Evolutionary conservation across 2,888 invertebrate genomes (phyloP).

Genomic region (Germaria angustata): DNA sequence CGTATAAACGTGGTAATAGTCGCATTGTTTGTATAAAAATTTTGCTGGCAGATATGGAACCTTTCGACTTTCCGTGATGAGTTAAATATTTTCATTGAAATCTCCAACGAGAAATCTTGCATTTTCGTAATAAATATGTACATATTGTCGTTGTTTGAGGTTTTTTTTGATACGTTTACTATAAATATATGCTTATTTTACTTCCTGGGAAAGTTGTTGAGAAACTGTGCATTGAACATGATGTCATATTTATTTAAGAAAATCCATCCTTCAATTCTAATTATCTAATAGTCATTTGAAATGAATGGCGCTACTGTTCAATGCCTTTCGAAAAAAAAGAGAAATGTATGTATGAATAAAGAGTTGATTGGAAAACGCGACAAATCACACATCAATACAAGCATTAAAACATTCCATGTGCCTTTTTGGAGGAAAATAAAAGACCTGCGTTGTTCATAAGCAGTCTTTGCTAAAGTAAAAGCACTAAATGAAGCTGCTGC

Average conservation of each 20-base stretch:
- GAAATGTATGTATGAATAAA: not conserved
- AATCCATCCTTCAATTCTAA: constrained; percentile 56
- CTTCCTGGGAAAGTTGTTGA: constrained; percentile 6
- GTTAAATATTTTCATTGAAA: too few species aligned
- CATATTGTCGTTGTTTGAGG: too few species aligned
- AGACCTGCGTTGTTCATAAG: constrained; percentile 31
- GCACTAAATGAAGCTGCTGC: constrained; percentile 10
- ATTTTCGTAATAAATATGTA: too few species aligned
- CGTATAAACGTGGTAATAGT: too few species aligned
- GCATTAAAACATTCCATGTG: constrained; percentile 53
- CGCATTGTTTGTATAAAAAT: too few species aligned
- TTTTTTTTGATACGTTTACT: too few species aligned
- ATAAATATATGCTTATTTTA: not conserved
- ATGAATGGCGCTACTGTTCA: constrained; percentile 64
- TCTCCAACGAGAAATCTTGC: too few species aligned
- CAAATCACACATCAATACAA: constrained; percentile 66
- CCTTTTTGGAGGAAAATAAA: constrained; percentile 36
- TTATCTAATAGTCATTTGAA: constrained; percentile 45
- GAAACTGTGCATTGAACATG: not conserved
- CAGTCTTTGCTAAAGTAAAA: not conserved
- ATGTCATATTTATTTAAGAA: constrained; percentile 7
- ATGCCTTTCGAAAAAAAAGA: constrained; percentile 50
- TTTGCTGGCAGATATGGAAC: too few species aligned
- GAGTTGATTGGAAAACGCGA: constrained; percentile 60
- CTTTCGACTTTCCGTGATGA: too few species aligned